A percentile compares a stretch with the other conserved stretches of the same genome.
Evolutionary conservation across 2,113 vertebrate species (phyloP).

Genomic region (Mormoops blainvillei): DNA sequence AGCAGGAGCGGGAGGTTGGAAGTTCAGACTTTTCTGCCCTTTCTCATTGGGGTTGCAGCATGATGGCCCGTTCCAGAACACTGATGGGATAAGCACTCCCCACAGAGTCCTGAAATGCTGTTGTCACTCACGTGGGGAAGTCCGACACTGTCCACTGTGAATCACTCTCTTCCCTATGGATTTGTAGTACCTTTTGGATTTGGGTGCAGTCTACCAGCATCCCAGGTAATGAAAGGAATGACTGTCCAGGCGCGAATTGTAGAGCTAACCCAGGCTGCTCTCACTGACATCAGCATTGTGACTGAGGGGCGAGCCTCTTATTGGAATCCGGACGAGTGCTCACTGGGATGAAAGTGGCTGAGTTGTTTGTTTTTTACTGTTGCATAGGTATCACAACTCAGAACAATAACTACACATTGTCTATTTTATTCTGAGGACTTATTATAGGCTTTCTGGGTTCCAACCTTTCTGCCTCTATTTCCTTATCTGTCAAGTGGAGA

Average conservation of each 20-base stretch:
- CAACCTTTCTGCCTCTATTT: background rate
- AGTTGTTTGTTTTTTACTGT: background rate
- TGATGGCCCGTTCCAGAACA: background rate
- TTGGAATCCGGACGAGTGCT: background rate
- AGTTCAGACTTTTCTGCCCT: background rate
- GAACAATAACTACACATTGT: background rate
- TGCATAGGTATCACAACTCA: background rate
- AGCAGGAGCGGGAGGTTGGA: background rate
- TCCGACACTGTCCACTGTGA: background rate
- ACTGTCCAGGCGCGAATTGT: background rate
- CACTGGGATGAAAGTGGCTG: background rate
- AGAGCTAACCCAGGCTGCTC: background rate
- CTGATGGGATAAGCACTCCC: background rate
- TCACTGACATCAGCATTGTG: background rate
- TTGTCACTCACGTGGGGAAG: background rate
- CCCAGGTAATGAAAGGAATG: background rate
- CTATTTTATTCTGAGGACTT: background rate
- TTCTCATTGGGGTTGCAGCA: background rate
- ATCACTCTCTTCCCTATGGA: background rate
- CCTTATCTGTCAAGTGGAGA: background rate
- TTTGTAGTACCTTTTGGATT: background rate
- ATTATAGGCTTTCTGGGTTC: background rate
- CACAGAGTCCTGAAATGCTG: background rate
- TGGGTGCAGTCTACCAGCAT: background rate
- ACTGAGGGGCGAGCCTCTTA: background rate